Evolutionary conservation across 2,888 invertebrate genomes (phyloP), one percentile per base, ranked within the genome.

Genomic region (Mactromeris polynyma): DNA sequence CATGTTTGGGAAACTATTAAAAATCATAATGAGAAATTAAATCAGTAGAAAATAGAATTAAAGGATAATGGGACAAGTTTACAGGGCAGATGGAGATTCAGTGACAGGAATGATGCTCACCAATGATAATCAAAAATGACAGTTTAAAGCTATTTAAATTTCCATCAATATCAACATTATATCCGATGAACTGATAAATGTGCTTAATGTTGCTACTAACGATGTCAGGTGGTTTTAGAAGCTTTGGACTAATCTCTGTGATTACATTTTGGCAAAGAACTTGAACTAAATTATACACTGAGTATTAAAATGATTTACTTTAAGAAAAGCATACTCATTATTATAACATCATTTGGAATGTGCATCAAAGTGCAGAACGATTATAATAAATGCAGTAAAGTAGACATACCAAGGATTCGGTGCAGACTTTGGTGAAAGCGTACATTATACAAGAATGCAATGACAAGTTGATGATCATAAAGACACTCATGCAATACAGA

Each of bases 11-110:
- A 42, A 31, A 19, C 83, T 33, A 73, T 73, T 69, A 46, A 73
- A 38, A 17, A 42, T 46, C 26, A 42, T 46, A 73, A 83, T 83
- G 83, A 69, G 83, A 83, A 83, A 83, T 83, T 83, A 73, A 83
- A 26, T 83, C 83, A 83, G 64, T 73, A 19, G 36, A 73, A 73
- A 33, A 73, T 73, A 73, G 73, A 73, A 73, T 73, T 73, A 73
- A 33, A 73, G 73, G 73, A 73, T 73, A 73, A 73, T 19, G 73
- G 73, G 31, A 36, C 26, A 14, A 36, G 73, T 17, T 73, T 33
- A 73, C n/a, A 33, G 26, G 73, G 36, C 73, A 73, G 73, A 73
- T 73, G 73, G 73, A 14, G 17, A 19, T 36, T 73, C 73, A 19
- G 14, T 33, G 73, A 73, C 73, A 73, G 73, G 19, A 33, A 73